Conservation (phyloP, 2,797 vertebrate genomes). For the Myiotriccus ornatus region DNA sequence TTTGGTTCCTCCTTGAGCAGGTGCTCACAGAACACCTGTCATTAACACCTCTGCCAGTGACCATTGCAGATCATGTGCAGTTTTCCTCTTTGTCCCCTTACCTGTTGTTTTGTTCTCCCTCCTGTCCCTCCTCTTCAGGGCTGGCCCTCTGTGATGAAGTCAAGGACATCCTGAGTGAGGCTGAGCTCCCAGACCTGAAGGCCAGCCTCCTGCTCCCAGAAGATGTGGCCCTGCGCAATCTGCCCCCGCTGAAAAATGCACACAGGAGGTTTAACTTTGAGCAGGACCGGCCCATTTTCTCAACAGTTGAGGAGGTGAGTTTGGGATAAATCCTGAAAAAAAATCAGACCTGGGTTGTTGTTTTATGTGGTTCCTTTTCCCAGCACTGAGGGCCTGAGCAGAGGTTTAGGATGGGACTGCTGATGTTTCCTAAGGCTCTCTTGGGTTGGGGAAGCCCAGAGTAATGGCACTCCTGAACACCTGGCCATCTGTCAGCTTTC, state of each 20-base stretch:
- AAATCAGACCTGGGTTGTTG: neutral
- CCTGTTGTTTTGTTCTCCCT: neutral
- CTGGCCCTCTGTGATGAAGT: slow-evolving; percentile 81
- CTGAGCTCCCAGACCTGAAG: slow-evolving; percentile 84
- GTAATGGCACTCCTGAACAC: neutral
- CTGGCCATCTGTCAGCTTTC: neutral
- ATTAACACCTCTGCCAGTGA: neutral
- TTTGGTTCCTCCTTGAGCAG: neutral
- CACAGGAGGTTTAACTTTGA: slow-evolving; percentile 87
- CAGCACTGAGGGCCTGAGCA: neutral
- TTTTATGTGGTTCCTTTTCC: neutral
- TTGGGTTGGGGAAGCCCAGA: neutral
- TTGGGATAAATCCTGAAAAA: neutral
- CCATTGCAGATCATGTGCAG: rapidly evolving
- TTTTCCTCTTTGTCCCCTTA: neutral
- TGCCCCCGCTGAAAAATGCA: slow-evolving; percentile 86
- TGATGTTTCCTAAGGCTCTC: neutral
- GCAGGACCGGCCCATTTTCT: slow-evolving; percentile 78
- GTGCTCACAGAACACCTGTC: rapidly evolving
- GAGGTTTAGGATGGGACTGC: neutral
- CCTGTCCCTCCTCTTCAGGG: slow-evolving; percentile 26
- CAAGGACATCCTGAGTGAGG: slow-evolving; percentile 77
- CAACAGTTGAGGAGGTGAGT: slow-evolving; percentile 86
- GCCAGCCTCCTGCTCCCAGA: slow-evolving; percentile 89
- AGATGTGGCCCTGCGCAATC: slow-evolving; percentile 88